Percentiles rank a stretch among this genome's conserved stretches.
These are phyloP conservation scores for Rhagonycha lutea DNA, from an alignment of 2,888 invertebrate genomes.

Conservation along the genomic window DNA sequence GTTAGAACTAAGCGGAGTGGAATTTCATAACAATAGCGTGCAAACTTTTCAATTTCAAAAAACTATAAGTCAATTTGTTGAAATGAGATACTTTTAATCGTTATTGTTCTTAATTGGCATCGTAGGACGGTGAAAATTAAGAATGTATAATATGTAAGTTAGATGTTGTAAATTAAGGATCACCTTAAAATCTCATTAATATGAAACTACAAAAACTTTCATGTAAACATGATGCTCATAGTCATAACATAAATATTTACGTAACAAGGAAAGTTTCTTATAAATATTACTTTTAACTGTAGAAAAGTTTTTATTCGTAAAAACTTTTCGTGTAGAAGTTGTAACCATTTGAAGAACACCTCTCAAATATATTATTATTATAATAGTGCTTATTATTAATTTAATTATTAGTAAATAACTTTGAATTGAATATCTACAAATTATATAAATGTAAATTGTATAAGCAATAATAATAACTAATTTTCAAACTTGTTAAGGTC, in stretches of 20 bases:
- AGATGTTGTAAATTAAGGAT: neutral
- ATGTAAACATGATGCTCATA: neutral
- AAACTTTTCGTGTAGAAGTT: neutral
- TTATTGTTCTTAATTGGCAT: neutral
- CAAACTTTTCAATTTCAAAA: neutral
- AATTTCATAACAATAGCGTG: neutral
- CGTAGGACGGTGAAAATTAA: neutral
- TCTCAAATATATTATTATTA: too few relatives aligned
- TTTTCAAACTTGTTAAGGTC: too few relatives aligned
- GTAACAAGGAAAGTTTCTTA: neutral
- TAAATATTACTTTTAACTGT: neutral
- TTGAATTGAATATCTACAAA: neutral
- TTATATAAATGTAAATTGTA: too few relatives aligned
- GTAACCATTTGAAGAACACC: neutral
- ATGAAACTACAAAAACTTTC: neutral
- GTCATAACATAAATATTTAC: neutral
- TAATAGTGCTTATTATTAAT: neutral
- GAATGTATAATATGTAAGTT: neutral
- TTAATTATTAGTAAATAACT: neutral
- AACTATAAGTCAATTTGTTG: neutral
- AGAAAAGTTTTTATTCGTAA: neutral
- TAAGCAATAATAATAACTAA: too few relatives aligned
- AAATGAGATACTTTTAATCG: neutral
- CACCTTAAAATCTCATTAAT: neutral
- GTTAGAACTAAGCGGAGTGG: conserved; percentile 16